Evolutionary conservation across 2,888 invertebrate species (phyloP).

Genomic region (Diachrysia chrysitis): DNA sequence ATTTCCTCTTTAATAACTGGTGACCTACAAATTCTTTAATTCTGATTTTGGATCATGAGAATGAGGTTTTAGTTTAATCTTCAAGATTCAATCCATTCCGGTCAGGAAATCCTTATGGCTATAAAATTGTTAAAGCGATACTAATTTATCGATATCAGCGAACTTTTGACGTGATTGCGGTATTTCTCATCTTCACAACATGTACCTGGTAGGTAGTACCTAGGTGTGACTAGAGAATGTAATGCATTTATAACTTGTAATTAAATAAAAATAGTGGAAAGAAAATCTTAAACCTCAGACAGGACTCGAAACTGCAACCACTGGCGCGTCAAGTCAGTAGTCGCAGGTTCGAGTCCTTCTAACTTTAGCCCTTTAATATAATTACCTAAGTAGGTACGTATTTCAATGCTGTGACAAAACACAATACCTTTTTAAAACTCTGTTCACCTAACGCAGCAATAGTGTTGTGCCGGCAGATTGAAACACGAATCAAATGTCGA

Average conservation of each 20-base stretch:
- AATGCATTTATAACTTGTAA: too few species aligned
- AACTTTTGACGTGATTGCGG: background rate
- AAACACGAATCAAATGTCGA: conserved; percentile 30
- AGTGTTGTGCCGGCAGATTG: conserved; percentile 9
- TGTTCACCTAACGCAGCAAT: background rate
- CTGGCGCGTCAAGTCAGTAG: too few species aligned
- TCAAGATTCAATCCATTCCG: background rate
- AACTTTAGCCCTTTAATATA: too few species aligned
- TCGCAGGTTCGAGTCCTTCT: too few species aligned
- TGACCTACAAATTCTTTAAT: background rate
- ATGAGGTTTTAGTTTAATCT: background rate
- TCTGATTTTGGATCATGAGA: background rate
- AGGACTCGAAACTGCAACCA: too few species aligned
- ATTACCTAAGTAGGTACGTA: too few species aligned
- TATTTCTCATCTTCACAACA: background rate
- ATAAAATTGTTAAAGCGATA: background rate
- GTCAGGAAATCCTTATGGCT: conserved; percentile 11
- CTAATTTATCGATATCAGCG: background rate
- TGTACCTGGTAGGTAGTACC: too few species aligned
- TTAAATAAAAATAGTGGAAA: too few species aligned
- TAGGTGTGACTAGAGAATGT: too few species aligned
- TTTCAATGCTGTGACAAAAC: too few species aligned
- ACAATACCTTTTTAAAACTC: too few species aligned
- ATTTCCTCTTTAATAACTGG: background rate
- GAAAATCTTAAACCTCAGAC: too few species aligned